These are phyloP conservation scores for Marmota flaviventris DNA, from an alignment of 2,113 vertebrate species.

Conservation along the genomic window DNA sequence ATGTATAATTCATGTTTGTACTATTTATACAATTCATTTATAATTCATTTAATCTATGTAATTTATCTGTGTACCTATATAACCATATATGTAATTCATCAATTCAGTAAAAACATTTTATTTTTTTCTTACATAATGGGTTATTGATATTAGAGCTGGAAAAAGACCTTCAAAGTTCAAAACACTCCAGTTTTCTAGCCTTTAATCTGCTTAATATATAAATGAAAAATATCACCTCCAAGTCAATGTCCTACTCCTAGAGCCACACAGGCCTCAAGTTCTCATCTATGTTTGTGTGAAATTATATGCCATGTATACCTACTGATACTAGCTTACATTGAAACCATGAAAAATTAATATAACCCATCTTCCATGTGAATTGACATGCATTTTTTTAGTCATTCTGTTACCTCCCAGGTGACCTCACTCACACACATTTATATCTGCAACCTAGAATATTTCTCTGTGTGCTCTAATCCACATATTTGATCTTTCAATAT, in stretches of 20 bases:
- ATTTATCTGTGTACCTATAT: too few species aligned
- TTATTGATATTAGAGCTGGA: background rate
- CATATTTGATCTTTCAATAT: background rate
- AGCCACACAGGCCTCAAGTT: background rate
- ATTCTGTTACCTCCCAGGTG: background rate
- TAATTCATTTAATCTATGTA: too few species aligned
- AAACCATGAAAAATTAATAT: background rate
- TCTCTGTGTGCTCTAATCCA: background rate
- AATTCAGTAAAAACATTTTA: background rate
- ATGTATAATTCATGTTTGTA: too few species aligned
- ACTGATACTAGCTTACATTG: background rate
- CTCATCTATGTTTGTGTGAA: background rate
- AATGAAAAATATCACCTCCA: background rate
- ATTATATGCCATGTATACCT: background rate
- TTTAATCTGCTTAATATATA: background rate
- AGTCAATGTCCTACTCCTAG: background rate
- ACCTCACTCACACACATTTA: background rate
- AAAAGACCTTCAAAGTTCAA: background rate
- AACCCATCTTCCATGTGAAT: background rate
- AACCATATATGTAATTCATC: background rate
- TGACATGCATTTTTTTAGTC: background rate
- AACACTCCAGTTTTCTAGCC: background rate
- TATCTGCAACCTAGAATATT: background rate
- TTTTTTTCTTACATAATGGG: conserved; percentile 6
- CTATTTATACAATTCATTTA: too few species aligned